Conservation (phyloP, 2,888 invertebrate species). For the Listrodromus nycthemerus region DNA sequence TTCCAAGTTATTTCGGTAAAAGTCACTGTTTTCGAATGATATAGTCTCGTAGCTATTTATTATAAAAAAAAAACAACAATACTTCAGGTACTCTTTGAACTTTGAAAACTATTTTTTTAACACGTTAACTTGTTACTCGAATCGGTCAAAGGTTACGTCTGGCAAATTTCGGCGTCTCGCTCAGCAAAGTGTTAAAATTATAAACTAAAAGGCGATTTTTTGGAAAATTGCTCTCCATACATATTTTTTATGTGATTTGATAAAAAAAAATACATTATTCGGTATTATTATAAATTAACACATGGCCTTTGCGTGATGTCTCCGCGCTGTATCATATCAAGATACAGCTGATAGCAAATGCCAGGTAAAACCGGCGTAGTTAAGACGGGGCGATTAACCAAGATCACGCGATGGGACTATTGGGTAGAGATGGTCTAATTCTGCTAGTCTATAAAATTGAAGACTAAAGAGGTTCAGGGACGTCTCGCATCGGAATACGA, state of each 20-base stretch:
- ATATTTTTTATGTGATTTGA: background rate
- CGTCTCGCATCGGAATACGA: constrained; percentile 44
- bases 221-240: too few species aligned
- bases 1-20: background rate
- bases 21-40: background rate
- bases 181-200: too few species aligned
- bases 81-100: too few species aligned
- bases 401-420: constrained; percentile 61
- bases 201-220: too few species aligned
- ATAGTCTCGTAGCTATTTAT: background rate
- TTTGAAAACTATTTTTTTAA: too few species aligned
- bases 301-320: constrained; percentile 37
- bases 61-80: too few species aligned
- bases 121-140: too few species aligned
- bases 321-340: constrained; percentile 34
- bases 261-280: constrained; percentile 9
- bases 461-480: constrained; percentile 58
- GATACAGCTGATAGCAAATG: constrained; percentile 32
- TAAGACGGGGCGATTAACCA: constrained; percentile 53
- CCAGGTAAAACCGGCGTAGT: constrained; percentile 37
- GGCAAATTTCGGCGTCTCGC: too few species aligned
- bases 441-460: constrained; percentile 50
- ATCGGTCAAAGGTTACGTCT: too few species aligned
- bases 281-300: constrained; percentile 35
- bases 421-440: constrained; percentile 36